These are phyloP conservation scores for Aleadryas rufinucha DNA, from an alignment of 2,113 vertebrate genomes.

Conservation along the genomic window DNA sequence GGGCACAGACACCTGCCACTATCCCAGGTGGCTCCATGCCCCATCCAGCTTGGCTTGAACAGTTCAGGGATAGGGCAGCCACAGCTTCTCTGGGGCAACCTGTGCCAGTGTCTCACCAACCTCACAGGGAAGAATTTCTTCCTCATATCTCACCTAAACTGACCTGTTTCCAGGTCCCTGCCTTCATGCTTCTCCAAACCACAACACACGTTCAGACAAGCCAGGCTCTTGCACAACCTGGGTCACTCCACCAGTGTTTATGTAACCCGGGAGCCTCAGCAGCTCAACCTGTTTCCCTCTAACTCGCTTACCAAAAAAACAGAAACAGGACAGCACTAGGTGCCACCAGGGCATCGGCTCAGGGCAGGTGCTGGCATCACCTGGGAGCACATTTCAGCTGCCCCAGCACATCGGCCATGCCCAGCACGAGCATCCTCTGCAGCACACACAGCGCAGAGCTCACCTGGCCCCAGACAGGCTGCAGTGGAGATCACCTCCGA, in stretches of 20 bases:
- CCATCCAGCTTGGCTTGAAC: accelerated
- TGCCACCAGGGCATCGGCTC: accelerated
- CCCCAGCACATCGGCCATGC: accelerated
- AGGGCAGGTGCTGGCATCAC: neutral
- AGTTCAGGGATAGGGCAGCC: neutral
- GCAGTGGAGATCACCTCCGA: accelerated
- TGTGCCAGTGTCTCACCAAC: neutral
- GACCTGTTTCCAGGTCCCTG: neutral
- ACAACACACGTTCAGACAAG: neutral
- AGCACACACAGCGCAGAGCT: accelerated
- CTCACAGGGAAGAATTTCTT: neutral
- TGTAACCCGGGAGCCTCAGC: neutral
- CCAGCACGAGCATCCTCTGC: neutral
- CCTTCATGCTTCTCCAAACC: neutral
- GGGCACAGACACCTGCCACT: neutral
- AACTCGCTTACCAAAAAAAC: neutral
- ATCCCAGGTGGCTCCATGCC: neutral
- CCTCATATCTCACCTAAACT: neutral
- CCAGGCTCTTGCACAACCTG: neutral
- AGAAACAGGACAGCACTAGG: accelerated
- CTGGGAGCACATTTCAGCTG: neutral
- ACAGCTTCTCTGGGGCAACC: neutral
- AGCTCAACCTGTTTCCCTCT: neutral
- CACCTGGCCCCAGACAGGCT: neutral
- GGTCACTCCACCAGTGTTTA: neutral